Evolutionary conservation across 2,888 invertebrate species (phyloP).

Genomic region (Hirtodrosophila alboralis): DNA sequence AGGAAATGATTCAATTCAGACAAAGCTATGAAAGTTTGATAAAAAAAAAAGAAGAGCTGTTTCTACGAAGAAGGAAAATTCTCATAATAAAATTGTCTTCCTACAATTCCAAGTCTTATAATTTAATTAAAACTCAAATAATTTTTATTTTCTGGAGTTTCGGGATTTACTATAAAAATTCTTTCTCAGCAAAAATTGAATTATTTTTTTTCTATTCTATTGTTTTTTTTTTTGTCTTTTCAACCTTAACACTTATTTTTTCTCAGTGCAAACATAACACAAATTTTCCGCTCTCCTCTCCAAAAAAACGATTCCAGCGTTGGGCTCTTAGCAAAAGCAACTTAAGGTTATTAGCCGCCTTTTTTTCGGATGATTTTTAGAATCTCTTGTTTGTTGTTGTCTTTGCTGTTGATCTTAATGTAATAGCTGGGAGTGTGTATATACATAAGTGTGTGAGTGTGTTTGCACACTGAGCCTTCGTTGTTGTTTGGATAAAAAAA

Average conservation of each 20-base stretch:
- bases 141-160: too few species aligned
- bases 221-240: too few species aligned
- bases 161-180: too few species aligned
- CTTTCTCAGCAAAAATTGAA: background rate
- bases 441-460: slow-evolving; percentile 10
- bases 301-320: too few species aligned
- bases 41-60: too few species aligned
- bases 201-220: too few species aligned
- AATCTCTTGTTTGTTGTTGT: slow-evolving; percentile 51
- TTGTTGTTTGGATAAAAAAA: slow-evolving; percentile 11
- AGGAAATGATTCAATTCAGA: too few species aligned
- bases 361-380: slow-evolving; percentile 49
- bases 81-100: too few species aligned
- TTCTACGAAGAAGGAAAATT: too few species aligned
- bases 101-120: too few species aligned
- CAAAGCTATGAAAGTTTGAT: too few species aligned
- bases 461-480: background rate
- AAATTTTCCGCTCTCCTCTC: slow-evolving; percentile 27
- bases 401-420: slow-evolving; percentile 59
- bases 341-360: slow-evolving; percentile 66
- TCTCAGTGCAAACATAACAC: slow-evolving; percentile 31
- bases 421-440: slow-evolving; percentile 22
- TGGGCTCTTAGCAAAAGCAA: slow-evolving; percentile 52
- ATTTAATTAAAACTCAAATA: too few species aligned
- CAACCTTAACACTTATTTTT: slow-evolving; percentile 3